Conservation (phyloP, 2,113 vertebrate genomes). For the Ellobius talpinus region DNA sequence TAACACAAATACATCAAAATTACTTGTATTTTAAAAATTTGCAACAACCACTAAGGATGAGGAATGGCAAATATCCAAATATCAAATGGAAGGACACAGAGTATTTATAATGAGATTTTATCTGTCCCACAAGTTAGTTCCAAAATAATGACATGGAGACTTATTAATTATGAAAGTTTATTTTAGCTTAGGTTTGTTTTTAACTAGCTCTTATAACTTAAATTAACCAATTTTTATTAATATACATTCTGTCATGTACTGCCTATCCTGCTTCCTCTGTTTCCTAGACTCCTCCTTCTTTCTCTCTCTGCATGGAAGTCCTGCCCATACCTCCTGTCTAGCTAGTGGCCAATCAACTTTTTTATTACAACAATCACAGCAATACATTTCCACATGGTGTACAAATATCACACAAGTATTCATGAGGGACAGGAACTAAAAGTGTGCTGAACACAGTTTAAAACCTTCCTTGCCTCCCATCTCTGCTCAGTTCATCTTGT, state of each 20-base stretch:
- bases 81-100: not conserved
- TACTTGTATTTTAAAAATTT: not conserved
- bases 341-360: not conserved
- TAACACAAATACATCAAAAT: constrained; percentile 21
- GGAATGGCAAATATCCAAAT: not conserved
- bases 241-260: not conserved
- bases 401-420: not conserved
- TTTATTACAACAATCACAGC: not conserved
- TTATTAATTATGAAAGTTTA: not conserved
- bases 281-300: not conserved
- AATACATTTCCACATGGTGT: not conserved
- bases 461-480: not conserved
- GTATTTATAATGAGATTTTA: not conserved
- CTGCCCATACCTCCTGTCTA: not conserved
- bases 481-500: not conserved
- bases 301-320: not conserved
- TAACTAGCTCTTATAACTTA: not conserved
- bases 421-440: not conserved
- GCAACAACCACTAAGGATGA: constrained; percentile 1
- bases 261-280: not conserved
- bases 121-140: not conserved
- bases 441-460: not conserved
- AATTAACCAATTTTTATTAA: not conserved
- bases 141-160: not conserved
- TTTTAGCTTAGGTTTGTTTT: not conserved